phyloP scores from a whole-genome alignment of 2,888 invertebrate species.

The Meiosimyza decipiens region DNA sequence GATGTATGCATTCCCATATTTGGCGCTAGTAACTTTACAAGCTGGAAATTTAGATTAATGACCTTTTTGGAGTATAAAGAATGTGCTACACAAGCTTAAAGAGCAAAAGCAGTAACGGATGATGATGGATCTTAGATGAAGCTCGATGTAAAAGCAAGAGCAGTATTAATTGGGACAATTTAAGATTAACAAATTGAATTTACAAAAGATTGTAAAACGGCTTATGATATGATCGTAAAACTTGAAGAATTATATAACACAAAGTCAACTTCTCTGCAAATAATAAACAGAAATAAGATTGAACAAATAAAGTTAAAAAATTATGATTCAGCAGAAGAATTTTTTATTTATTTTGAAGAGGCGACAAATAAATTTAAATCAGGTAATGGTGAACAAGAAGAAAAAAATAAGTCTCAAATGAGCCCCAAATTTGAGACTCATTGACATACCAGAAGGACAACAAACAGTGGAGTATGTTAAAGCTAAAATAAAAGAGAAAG shows the following conservation, averaged over 20 bases:
- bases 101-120: constrained; percentile 12
- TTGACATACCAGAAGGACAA: too few relatives aligned
- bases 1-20: constrained; percentile 20
- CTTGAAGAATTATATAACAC: constrained; percentile 6
- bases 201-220: constrained; percentile 4
- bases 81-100: constrained; percentile 16
- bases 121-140: constrained; percentile 24
- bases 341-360: constrained; percentile 23
- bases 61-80: constrained; percentile 20
- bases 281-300: constrained; percentile 1
- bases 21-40: constrained; percentile 24
- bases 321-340: constrained; percentile 1
- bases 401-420: too few relatives aligned
- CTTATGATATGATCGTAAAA: constrained; percentile 20
- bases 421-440: too few relatives aligned
- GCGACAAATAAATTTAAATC: constrained; percentile 17
- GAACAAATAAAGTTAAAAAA: constrained; percentile 21
- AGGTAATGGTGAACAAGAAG: constrained; percentile 12
- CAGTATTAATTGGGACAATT: constrained; percentile 8
- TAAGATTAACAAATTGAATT: constrained; percentile 22
- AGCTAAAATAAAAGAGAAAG: too few relatives aligned
- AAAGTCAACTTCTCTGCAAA: constrained; percentile 14
- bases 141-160: constrained; percentile 20
- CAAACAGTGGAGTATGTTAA: too few relatives aligned
- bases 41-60: constrained; percentile 28